Evolutionary conservation across 2,797 vertebrate genomes (phyloP), one percentile per base, ranked within the genome.

Genomic region (Erpetoichthys calabaricus): DNA sequence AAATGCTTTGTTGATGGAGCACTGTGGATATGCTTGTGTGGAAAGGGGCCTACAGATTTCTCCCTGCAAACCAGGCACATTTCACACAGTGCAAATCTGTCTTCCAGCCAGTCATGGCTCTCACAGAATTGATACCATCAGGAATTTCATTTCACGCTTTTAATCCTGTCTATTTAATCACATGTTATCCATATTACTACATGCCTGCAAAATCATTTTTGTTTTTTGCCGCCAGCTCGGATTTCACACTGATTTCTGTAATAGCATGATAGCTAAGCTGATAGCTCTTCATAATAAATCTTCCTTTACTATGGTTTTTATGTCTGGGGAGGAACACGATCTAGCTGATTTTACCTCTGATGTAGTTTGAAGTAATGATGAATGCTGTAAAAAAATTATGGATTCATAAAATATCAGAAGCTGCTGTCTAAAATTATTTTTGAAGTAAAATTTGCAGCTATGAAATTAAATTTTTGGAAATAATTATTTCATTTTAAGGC

Each of bases 251-350:
- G 58, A 67, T 69, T 70, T 44, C 41, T 45, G 49, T 52, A 55
- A 54, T 45, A 42, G 54, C 5, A 45, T 56, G 56, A 66, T 67
- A 64, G 58, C 61, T 51, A 61, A 46, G 5, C 61, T 64, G 47
- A 25, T 46, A 56, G 57, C 63, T 68, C 61, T 75, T 71, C 67
- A 56, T 52, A 42, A 42, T 43, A n/a, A 1, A 49, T 61, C 53
- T 68, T 75, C 68, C 74, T 75, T 73, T 73, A 65, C 46, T 49
- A 56, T 25, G n/a, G 56, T 56, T 47, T 44, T 8, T 41, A 8
- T 44, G 10, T 64, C 57, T 42, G 55, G 59, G 65, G 51, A 56
- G 67, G 62, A 66, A 65, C 25, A 25, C 25, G 25, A 25, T 25
- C 25, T 25, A 25, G 25, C 25, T 25, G 25, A 25, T 25, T 25